Conservation (phyloP, 1,140 invertebrate genomes). For the Drosophila fuyamai region DNA sequence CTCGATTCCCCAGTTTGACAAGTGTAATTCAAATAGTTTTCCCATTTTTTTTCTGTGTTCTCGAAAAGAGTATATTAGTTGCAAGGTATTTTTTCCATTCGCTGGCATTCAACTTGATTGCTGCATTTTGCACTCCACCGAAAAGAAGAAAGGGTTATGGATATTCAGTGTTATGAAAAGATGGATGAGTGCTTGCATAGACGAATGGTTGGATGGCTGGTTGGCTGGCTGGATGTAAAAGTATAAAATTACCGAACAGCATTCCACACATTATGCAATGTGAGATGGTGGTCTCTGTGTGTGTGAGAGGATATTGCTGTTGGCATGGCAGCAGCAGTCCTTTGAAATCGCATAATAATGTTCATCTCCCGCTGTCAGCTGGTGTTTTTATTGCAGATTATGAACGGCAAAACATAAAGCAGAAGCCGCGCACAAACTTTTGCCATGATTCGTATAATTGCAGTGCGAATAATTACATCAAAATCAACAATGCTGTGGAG, state of each 20-base stretch:
- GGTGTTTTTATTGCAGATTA: slow-evolving; percentile 78
- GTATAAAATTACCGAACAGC: slow-evolving; percentile 68
- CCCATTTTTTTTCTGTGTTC: not conserved
- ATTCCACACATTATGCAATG: slow-evolving; percentile 75
- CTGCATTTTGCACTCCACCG: slow-evolving; percentile 10
- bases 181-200: slow-evolving; percentile 35
- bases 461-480: slow-evolving; percentile 81
- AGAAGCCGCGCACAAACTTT: slow-evolving; percentile 57
- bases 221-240: slow-evolving; percentile 24
- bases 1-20: not conserved
- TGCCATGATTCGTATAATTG: slow-evolving; percentile 79
- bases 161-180: slow-evolving; percentile 46
- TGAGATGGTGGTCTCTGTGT: slow-evolving; percentile 32
- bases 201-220: slow-evolving; percentile 32
- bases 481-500: slow-evolving; percentile 59
- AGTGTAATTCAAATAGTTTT: not conserved
- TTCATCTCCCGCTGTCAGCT: slow-evolving; percentile 27
- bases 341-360: slow-evolving; percentile 82
- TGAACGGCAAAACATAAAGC: slow-evolving; percentile 72
- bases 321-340: slow-evolving; percentile 65
- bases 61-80: slow-evolving; percentile 29
- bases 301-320: slow-evolving; percentile 38
- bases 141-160: slow-evolving; percentile 26
- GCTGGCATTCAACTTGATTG: slow-evolving; percentile 19
- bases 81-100: slow-evolving; percentile 25